Evolutionary conservation across 2,888 invertebrate genomes (phyloP).

Genomic region (Resseliella maxima): DNA sequence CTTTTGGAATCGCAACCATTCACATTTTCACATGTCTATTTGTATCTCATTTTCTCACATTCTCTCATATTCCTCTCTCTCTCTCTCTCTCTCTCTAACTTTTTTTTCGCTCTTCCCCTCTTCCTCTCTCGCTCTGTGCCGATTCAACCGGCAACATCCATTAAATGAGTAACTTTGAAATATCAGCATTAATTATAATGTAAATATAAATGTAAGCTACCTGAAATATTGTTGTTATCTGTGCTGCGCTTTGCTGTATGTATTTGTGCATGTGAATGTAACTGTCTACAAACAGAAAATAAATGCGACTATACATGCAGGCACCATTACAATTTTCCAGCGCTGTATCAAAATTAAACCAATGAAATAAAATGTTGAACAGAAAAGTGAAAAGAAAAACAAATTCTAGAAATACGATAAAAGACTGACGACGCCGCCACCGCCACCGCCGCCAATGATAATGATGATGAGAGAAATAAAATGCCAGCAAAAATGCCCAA

Average conservation of each 20-base stretch:
- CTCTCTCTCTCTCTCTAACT: background rate
- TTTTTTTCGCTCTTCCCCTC: too few relatives aligned
- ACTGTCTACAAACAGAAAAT: background rate
- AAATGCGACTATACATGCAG: background rate
- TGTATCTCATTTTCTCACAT: background rate
- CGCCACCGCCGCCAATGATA: background rate
- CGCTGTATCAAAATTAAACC: background rate
- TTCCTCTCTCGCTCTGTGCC: background rate
- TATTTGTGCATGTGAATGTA: background rate
- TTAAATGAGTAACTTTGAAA: slow-evolving; percentile 27
- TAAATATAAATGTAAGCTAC: slow-evolving; percentile 28
- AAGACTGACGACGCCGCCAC: background rate
- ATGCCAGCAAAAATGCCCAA: background rate
- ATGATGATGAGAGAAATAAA: background rate
- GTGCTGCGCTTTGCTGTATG: background rate
- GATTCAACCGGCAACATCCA: background rate
- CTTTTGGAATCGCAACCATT: too few relatives aligned
- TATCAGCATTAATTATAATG: slow-evolving; percentile 34
- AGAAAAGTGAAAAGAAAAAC: too few relatives aligned
- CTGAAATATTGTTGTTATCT: background rate
- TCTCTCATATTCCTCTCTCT: background rate
- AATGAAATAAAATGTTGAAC: background rate
- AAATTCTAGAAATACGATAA: background rate
- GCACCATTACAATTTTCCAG: background rate
- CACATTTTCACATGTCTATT: too few relatives aligned